Evolutionary conservation across 1,140 invertebrate species (phyloP).

Genomic region (Aphelinus certus): DNA sequence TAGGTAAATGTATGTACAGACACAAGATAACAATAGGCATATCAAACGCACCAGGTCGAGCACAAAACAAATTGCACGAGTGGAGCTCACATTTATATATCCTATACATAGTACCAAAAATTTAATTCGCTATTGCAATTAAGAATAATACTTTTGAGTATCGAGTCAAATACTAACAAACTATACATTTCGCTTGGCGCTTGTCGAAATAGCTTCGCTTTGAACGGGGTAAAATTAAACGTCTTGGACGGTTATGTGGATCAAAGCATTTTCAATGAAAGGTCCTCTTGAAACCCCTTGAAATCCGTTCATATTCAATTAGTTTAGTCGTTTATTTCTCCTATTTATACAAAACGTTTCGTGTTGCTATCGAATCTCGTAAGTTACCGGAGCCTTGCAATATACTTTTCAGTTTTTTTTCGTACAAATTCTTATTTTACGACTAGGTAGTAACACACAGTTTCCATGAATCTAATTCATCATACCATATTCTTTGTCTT

Average conservation of each 20-base stretch:
- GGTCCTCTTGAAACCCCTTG: slow-evolving; percentile 41
- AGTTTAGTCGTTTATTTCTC: slow-evolving; percentile 27
- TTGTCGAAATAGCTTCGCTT: slow-evolving; percentile 36
- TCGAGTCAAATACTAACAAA: slow-evolving; percentile 56
- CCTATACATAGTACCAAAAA: slow-evolving; percentile 47
- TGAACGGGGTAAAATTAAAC: slow-evolving; percentile 55
- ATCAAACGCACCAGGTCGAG: slow-evolving; percentile 20
- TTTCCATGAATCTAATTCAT: slow-evolving; percentile 17
- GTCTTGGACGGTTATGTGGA: slow-evolving; percentile 58
- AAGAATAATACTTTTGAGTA: slow-evolving; percentile 53
- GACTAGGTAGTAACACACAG: slow-evolving; percentile 38
- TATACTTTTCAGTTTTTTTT: slow-evolving; percentile 24
- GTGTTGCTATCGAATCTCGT: background rate
- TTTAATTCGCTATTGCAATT: slow-evolving; percentile 46
- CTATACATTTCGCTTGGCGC: slow-evolving; percentile 48
- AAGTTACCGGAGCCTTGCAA: slow-evolving; percentile 35
- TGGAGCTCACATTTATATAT: slow-evolving; percentile 35
- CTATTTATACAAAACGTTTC: slow-evolving; percentile 33
- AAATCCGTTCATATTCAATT: slow-evolving; percentile 38
- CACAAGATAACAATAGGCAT: slow-evolving; percentile 34
- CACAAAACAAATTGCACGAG: slow-evolving; percentile 19
- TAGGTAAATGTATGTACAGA: slow-evolving; percentile 24
- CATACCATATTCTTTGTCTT: no score
- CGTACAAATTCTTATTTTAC: slow-evolving; percentile 33
- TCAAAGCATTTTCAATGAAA: slow-evolving; percentile 52